Base-by-base conservation (phyloP, 2,113 vertebrate genomes). In the Eudyptes chrysolophus region DNA sequence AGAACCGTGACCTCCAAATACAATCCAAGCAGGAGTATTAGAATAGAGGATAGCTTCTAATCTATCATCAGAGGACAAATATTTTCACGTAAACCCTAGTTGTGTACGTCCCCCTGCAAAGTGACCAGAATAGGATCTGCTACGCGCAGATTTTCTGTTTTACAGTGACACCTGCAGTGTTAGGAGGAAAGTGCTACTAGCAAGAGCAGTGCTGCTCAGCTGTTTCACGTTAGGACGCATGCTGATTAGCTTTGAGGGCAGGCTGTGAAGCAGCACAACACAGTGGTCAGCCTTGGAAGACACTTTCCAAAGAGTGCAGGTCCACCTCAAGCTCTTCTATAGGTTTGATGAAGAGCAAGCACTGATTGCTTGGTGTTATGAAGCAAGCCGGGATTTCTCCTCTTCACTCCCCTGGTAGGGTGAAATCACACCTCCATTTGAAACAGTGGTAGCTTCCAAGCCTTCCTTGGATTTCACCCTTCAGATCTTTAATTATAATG, bases 141-240 rank as follows among this genome's bases (percentile, higher is more conserved):
- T 57, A 14, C 1, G 11, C 12, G 19, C 46, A 68, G 87, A 94
- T 97, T 93, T 95, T 94, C 93, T 96, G 90, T 96, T 97, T 96
- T 52, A 93, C 55, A 98, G 94, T 96, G 97, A 96, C 95, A 97
- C 87, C 95, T 97, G 84, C 95, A 87, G 96, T 84, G 79, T 38
- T 32, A 48, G n/a, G 18, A 88, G 49, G 69, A 86, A 97, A 98
- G 32, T 94, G 61, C 71, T 26, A 34, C 46, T 32, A 46, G 19
- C 13, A 36, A 60, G 20, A 93, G 19, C 52, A 29, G 17, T 5
- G 38, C 46, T 55, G 10, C 36, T 69, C 30, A 26, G 46, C 25
- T 51, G 6, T 52, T 74, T 66, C 25, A 9, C 1, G 0, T 52
- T n/a, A 38, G 30, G 21, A 65, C 15, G 27, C 8, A 5, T 6